A percentile compares a stretch with the other conserved stretches of the same genome.
These are phyloP conservation scores for Meles meles DNA, from an alignment of 2,113 vertebrate genomes.

Conservation along the genomic window DNA sequence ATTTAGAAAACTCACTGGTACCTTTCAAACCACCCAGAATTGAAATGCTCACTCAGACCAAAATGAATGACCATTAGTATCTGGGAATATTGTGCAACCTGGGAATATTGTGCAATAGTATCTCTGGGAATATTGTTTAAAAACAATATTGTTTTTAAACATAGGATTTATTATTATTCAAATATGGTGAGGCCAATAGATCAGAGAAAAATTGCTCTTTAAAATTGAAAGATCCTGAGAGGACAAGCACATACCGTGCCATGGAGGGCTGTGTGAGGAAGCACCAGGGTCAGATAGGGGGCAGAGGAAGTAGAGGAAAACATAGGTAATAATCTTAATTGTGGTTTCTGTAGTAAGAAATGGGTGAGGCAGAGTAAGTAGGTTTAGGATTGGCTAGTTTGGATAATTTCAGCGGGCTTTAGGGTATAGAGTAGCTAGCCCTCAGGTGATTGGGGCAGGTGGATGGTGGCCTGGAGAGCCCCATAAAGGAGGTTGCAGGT, in stretches of 20 bases:
- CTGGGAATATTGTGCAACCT: background rate
- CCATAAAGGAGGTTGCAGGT: fast-evolving
- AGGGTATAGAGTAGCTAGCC: background rate
- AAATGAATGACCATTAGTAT: background rate
- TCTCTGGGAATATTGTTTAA: background rate
- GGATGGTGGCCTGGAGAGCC: too few relatives aligned
- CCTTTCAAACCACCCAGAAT: background rate
- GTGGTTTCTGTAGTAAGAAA: background rate
- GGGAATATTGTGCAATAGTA: too few relatives aligned
- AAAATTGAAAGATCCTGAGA: background rate
- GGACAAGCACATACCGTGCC: too few relatives aligned
- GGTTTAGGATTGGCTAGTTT: background rate
- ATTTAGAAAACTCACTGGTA: background rate
- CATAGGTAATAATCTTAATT: background rate
- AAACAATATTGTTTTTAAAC: background rate
- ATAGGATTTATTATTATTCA: background rate
- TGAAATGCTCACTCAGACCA: background rate
- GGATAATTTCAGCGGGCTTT: background rate
- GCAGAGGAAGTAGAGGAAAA: fast-evolving
- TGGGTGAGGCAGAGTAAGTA: too few relatives aligned
- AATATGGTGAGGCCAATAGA: background rate
- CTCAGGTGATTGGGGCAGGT: background rate
- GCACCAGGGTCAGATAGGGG: background rate
- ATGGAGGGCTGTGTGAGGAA: fast-evolving
- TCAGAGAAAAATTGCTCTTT: background rate